phyloP scores from a whole-genome alignment of 2,113 vertebrate genomes.

The Siphamia tubifer region DNA sequence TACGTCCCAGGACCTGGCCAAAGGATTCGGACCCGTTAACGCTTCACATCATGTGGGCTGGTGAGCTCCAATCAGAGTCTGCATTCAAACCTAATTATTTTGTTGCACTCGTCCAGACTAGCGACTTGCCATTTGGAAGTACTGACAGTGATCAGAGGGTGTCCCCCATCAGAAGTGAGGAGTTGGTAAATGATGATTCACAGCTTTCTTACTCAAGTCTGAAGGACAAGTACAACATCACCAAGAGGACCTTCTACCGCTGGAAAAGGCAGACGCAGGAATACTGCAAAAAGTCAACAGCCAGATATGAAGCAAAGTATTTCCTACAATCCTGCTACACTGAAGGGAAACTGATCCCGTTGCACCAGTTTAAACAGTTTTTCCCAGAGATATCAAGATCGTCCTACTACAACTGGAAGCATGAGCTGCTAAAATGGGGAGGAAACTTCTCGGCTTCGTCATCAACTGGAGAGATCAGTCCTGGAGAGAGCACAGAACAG shows the following conservation, averaged over 20 bases:
- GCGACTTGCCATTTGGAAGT: slow-evolving; percentile 66
- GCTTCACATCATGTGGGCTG: slow-evolving; percentile 95
- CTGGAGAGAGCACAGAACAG: slow-evolving; percentile 76
- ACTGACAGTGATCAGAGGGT: slow-evolving; percentile 39
- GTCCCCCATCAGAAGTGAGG: slow-evolving; percentile 75
- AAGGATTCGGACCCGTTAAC: slow-evolving; percentile 76
- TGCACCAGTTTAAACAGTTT: slow-evolving; percentile 89
- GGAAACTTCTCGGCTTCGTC: slow-evolving; percentile 65
- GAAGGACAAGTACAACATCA: slow-evolving; percentile 88
- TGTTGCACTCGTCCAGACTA: slow-evolving; percentile 85
- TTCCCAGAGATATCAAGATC: slow-evolving; percentile 96
- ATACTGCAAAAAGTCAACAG: slow-evolving; percentile 86
- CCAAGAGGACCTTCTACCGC: slow-evolving; percentile 94
- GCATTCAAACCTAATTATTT: slow-evolving; percentile 90
- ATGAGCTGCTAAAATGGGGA: slow-evolving; percentile 85
- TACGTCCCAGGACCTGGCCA: slow-evolving; percentile 82
- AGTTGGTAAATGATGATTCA: slow-evolving; percentile 78
- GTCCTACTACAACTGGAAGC: slow-evolving; percentile 96
- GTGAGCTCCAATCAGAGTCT: slow-evolving; percentile 81
- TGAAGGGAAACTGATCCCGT: slow-evolving; percentile 86
- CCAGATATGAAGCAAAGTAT: slow-evolving; percentile 92
- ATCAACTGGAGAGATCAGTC: slow-evolving; percentile 71
- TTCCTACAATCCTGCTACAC: slow-evolving; percentile 90
- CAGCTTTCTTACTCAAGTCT: slow-evolving; percentile 86
- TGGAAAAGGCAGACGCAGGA: slow-evolving; percentile 93